A percentile compares a stretch with the other conserved stretches of the same genome.
phyloP scores from a whole-genome alignment of 2,888 invertebrate species.

The Macrophya alboannulata region DNA sequence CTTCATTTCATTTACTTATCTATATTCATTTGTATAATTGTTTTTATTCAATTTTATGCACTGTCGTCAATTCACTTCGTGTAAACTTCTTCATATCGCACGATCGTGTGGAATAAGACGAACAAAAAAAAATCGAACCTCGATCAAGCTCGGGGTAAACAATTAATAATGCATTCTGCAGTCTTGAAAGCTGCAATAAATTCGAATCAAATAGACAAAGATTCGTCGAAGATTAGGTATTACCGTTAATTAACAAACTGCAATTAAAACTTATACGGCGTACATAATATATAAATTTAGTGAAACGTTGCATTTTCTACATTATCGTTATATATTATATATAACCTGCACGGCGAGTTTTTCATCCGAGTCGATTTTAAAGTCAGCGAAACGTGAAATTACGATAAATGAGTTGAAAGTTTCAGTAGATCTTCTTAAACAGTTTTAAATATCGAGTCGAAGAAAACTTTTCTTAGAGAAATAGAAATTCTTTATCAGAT shows the following conservation, averaged over 20 bases:
- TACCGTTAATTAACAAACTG: background rate
- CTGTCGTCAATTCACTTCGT: background rate
- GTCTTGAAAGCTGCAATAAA: background rate
- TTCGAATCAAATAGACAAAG: background rate
- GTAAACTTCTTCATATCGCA: background rate
- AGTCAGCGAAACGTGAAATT: constrained; percentile 5
- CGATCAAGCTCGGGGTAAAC: background rate
- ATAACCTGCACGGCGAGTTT: too few species aligned
- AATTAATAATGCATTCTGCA: constrained; percentile 26
- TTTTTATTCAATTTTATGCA: background rate
- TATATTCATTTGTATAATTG: background rate
- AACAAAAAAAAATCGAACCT: too few species aligned
- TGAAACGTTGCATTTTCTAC: background rate
- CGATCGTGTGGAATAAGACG: too few species aligned
- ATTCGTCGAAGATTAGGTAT: background rate
- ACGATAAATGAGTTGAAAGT: constrained; percentile 15
- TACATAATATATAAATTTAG: background rate
- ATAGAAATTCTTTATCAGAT: background rate
- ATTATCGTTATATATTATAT: background rate
- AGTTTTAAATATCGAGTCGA: background rate
- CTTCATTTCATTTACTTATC: background rate
- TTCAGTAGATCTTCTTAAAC: background rate
- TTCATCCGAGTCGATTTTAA: background rate
- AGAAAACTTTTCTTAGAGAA: background rate
- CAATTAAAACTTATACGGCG: background rate